Evolutionary conservation across 2,113 vertebrate species (phyloP).

Genomic region (Poecilia latipinna): DNA sequence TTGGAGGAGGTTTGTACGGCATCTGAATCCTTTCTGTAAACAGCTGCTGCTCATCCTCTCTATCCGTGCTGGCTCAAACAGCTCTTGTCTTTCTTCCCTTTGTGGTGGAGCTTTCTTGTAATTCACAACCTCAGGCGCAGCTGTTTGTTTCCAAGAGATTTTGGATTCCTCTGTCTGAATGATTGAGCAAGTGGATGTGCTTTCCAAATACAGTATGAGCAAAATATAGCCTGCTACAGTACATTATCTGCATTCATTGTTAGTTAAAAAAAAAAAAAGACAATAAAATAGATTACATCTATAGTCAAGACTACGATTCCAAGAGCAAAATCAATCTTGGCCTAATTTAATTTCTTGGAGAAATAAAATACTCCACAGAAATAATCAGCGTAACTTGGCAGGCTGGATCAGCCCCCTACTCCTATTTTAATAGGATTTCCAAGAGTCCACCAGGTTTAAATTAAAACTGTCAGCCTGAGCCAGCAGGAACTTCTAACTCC

Average conservation of each 20-base stretch:
- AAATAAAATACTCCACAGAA: no score
- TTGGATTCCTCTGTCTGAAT: constrained; percentile 37
- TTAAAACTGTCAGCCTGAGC: neutral
- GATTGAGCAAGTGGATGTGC: constrained; percentile 17
- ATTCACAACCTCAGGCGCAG: constrained; percentile 58
- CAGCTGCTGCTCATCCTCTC: constrained; percentile 55
- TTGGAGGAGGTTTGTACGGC: constrained; percentile 25
- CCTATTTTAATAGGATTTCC: neutral
- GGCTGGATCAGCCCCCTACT: neutral
- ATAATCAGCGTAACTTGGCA: neutral
- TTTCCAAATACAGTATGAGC: constrained; percentile 7
- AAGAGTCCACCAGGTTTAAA: neutral
- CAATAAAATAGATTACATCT: neutral
- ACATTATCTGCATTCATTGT: constrained; percentile 5
- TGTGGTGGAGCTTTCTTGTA: constrained; percentile 45
- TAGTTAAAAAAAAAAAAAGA: neutral
- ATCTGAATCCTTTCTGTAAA: constrained; percentile 19
- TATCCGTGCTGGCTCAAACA: constrained; percentile 36
- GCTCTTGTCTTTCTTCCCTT: constrained; percentile 56
- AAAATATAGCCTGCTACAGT: constrained; percentile 11
- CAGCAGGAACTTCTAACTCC: neutral
- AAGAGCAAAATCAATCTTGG: neutral
- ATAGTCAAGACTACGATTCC: neutral
- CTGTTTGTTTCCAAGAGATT: constrained; percentile 14
- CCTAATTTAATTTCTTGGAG: neutral